Evolutionary conservation across 2,797 vertebrate genomes (phyloP).

Genomic region (Darevskia nairensis): DNA sequence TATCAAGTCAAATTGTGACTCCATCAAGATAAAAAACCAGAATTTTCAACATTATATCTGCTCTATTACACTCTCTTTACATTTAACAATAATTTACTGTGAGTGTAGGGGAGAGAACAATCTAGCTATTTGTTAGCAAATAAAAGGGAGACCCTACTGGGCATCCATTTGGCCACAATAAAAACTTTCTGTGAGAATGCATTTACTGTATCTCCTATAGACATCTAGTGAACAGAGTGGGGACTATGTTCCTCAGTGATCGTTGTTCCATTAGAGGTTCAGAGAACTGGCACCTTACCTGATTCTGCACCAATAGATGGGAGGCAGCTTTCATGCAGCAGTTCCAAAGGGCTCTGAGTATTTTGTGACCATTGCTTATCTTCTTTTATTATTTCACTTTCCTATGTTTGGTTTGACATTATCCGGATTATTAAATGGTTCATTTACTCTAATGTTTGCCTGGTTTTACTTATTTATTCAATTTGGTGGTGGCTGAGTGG

Average conservation of each 20-base stretch:
- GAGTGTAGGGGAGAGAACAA: neutral
- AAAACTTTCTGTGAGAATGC: neutral
- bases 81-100: conserved; percentile 13
- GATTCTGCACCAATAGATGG: neutral
- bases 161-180: neutral
- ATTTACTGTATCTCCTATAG: neutral
- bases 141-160: neutral
- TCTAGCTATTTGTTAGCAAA: neutral
- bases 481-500: neutral
- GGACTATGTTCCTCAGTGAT: neutral
- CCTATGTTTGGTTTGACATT: neutral
- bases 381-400: neutral
- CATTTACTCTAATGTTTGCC: neutral
- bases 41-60: conserved; percentile 1
- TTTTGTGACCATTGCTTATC: neutral
- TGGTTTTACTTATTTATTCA: neutral
- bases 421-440: neutral
- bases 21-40: conserved; percentile 23
- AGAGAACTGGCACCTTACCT: neutral
- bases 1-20: conserved; percentile 11
- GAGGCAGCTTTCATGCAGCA: neutral
- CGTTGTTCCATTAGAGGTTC: neutral
- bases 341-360: neutral
- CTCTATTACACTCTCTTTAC: conserved; percentile 18
- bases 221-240: neutral